Conservation (phyloP, 2,797 vertebrate genomes). For the Phalloptychus januarius region DNA sequence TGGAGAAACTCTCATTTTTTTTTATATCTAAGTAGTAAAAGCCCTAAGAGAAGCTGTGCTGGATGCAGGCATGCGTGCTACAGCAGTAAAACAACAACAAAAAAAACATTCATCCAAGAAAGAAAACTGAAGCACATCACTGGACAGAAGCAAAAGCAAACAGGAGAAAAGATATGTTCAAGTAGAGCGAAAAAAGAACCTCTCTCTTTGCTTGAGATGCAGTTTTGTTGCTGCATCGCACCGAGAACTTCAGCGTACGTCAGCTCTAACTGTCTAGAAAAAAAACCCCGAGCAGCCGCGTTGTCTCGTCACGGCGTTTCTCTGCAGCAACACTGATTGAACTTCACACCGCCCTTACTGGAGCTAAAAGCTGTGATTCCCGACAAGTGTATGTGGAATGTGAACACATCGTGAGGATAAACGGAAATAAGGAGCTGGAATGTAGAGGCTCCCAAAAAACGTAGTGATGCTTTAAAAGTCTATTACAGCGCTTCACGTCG, state of each 20-base stretch:
- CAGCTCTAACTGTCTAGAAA: conserved; percentile 17
- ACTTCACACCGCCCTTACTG: conserved; percentile 11
- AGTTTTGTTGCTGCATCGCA: conserved; percentile 27
- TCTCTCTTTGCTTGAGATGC: conserved; percentile 30
- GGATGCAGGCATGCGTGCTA: conserved; percentile 79
- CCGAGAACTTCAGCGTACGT: conserved; percentile 25
- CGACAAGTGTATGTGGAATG: conserved; percentile 63
- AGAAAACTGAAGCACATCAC: conserved; percentile 70
- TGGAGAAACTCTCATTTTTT: conserved; percentile 48
- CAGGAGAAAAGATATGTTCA: conserved; percentile 47
- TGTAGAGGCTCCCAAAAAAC: conserved; percentile 45
- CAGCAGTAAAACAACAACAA: conserved; percentile 39
- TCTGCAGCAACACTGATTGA: conserved; percentile 3
- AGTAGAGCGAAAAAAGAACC: conserved; percentile 27
- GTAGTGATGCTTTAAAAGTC: conserved; percentile 21
- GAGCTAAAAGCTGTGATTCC: conserved; percentile 45
- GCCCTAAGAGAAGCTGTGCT: conserved; percentile 74
- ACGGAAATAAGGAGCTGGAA: conserved; percentile 48
- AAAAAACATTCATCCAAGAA: conserved; percentile 73
- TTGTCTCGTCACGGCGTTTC: neutral
- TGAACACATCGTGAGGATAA: conserved; percentile 51
- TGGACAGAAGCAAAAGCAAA: conserved; percentile 73
- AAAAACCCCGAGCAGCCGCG: conserved; percentile 10
- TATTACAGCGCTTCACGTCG: conserved; percentile 32
- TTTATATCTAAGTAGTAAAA: conserved; percentile 58